Base-by-base conservation (phyloP, 1,140 invertebrate genomes). In the Aphelinus certus region DNA sequence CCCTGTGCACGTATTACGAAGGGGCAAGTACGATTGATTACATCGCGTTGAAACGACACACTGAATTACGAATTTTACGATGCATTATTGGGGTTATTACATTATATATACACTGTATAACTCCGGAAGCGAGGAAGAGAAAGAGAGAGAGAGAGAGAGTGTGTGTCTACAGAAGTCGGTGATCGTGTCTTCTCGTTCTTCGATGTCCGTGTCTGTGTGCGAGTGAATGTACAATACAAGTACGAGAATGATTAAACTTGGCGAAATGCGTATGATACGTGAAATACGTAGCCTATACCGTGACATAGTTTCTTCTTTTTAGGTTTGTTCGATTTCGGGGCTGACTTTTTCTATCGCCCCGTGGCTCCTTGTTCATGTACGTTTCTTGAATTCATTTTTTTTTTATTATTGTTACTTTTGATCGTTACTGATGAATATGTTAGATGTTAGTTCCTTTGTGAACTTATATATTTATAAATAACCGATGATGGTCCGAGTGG, bases 141-240 rank as follows among this genome's bases (percentile, higher is more conserved):
- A 66, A 76, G 43, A 63, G 61, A 64, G 57, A 69, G 43, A 77
- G 43, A 43, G 57, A 56, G 55, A 49, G 46, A 63, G 48, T n/a
- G 48, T 58, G 10, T 47, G 1, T 26, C 26, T 26, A 26, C 26
- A 61, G 26, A 58, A 10, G 58, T 73, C 56, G 65, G 66, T 70
- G 53, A 75, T 7, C 58, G 53, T 69, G 73, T 75, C 43, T 69
- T 70, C 73, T 75, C 58, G 73, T 75, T 75, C 66, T 75, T 75
- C 51, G 48, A 60, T 73, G 26, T 73, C 47, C 61, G 57, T 4
- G 62, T 74, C 53, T 4, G 66, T 70, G 10, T 64, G 51, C 49
- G 66, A 64, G 53, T 62, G 5, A 62, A 48, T 67, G 64, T 9
- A 46, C 26, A 60, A 67, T 67, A 46, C 42, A 58, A 58, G 7